These are phyloP conservation scores for Drosophila affinis DNA, from an alignment of 2,888 invertebrate species.

Conservation along the genomic window DNA sequence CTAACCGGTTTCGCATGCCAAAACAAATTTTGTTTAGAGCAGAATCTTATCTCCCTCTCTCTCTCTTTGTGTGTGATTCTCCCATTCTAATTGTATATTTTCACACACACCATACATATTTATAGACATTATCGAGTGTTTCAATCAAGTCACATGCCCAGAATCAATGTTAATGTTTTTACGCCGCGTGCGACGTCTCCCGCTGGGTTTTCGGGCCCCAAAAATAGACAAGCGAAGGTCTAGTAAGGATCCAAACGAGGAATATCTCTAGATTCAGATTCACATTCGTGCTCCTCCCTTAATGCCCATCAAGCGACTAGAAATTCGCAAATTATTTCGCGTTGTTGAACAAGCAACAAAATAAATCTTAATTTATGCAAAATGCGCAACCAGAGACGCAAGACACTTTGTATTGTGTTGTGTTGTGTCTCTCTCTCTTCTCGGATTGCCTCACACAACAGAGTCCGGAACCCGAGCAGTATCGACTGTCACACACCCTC, in stretches of 20 bases:
- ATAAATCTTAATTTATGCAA: constrained; percentile 47
- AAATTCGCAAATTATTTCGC: constrained; percentile 26
- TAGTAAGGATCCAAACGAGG: constrained; percentile 3
- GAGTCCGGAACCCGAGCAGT: background rate
- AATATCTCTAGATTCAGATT: constrained; percentile 6
- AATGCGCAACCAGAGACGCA: constrained; percentile 22
- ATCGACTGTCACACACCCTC: background rate
- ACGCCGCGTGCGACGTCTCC: constrained; percentile 35
- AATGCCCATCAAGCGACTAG: constrained; percentile 24
- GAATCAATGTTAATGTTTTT: constrained; percentile 39
- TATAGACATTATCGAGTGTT: constrained; percentile 24
- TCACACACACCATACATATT: constrained; percentile 10
- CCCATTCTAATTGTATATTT: constrained; percentile 2
- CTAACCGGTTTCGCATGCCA: constrained; percentile 21
- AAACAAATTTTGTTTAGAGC: constrained; percentile 14
- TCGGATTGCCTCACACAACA: constrained; percentile 28
- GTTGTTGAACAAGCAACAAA: constrained; percentile 27
- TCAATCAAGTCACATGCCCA: constrained; percentile 37
- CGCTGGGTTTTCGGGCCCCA: constrained; percentile 20
- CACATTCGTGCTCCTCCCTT: background rate
- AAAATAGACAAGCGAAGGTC: constrained; percentile 25
- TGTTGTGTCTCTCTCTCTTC: background rate
- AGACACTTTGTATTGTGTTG: constrained; percentile 19
- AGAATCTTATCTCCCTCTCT: constrained; percentile 4
- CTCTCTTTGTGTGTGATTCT: background rate